These are phyloP conservation scores for Temnothorax nylanderi DNA, from an alignment of 1,140 invertebrate species.

Conservation along the genomic window DNA sequence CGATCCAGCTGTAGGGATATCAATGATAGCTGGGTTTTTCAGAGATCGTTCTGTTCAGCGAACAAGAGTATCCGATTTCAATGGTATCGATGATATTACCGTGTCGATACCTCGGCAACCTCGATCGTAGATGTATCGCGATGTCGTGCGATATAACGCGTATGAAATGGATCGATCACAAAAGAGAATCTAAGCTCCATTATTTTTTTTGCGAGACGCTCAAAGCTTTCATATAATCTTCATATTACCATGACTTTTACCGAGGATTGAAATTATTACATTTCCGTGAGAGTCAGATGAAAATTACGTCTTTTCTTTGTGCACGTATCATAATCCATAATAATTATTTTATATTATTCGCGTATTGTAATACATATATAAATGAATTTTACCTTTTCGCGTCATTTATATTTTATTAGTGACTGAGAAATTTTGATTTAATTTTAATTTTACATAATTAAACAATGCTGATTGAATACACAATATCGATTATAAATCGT, in stretches of 20 bases:
- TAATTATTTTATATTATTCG: slow-evolving; percentile 15
- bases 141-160: slow-evolving; percentile 12
- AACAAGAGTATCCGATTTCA: slow-evolving; percentile 77
- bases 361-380: not conserved
- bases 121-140: slow-evolving; percentile 50
- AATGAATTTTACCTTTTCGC: slow-evolving; percentile 40
- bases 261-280: not conserved
- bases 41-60: slow-evolving; percentile 59
- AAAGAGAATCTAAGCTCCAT: slow-evolving; percentile 17
- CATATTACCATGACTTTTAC: slow-evolving; percentile 1
- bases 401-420: slow-evolving; percentile 29
- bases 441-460: slow-evolving; percentile 8
- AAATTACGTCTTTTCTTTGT: not conserved
- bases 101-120: slow-evolving; percentile 65
- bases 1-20: slow-evolving; percentile 67
- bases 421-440: not conserved
- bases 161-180: slow-evolving; percentile 39
- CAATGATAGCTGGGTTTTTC: slow-evolving; percentile 64
- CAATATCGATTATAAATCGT: slow-evolving; percentile 17
- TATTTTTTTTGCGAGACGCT: slow-evolving; percentile 29
- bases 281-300: not conserved
- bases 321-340: not conserved
- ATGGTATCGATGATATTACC: slow-evolving; percentile 74
- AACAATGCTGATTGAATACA: not conserved
- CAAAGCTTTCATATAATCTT: slow-evolving; percentile 3